A percentile compares a stretch with the other conserved stretches of the same genome.
These are phyloP conservation scores for Brachionus sp. DNA, from an alignment of 1,140 invertebrate genomes.

Conservation along the genomic window DNA sequence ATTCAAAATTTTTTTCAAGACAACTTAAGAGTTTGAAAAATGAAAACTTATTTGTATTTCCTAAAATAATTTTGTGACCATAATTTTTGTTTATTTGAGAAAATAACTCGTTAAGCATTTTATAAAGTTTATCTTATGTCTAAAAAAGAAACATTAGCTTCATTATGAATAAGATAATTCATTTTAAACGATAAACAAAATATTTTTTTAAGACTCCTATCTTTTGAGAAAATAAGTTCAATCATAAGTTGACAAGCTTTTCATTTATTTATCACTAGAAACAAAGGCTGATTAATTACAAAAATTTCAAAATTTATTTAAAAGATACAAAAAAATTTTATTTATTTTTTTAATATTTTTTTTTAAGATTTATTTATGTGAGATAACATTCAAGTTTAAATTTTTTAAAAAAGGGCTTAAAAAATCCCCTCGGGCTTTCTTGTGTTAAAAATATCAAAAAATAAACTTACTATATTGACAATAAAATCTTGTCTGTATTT, in stretches of 20 bases:
- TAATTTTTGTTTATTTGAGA: background rate
- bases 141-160: background rate
- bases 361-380: no score
- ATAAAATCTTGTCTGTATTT: background rate
- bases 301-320: no score
- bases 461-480: constrained; percentile 10
- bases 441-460: background rate
- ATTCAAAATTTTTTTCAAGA: background rate
- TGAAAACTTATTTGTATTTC: background rate
- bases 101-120: no score
- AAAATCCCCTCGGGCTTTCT: no score
- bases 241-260: background rate
- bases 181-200: background rate
- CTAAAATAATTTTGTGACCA: background rate
- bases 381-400: no score
- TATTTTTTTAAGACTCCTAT: background rate
- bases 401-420: no score
- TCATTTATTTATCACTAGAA: no score
- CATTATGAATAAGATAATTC: background rate
- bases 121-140: background rate
- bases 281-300: no score
- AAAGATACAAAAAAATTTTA: no score
- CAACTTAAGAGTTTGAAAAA: background rate
- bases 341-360: no score
- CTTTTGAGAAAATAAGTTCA: background rate